Percentiles rank a stretch among this genome's conserved stretches.
Conservation (phyloP, 1,140 invertebrate genomes). For the Lethrus apterus region DNA sequence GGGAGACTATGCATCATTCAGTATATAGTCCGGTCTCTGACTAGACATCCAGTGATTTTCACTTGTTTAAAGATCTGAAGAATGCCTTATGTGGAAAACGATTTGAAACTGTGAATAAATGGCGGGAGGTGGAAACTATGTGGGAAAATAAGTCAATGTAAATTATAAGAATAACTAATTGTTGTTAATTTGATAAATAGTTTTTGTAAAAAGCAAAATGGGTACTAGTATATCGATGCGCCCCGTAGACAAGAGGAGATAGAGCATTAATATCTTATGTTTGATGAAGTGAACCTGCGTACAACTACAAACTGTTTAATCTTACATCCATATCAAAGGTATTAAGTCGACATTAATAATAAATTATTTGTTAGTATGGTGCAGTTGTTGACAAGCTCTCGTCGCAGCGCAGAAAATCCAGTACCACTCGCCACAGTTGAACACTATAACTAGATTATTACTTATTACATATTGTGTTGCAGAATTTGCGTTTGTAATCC, state of each 20-base stretch:
- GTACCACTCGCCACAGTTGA: neutral
- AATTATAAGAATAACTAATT: constrained; percentile 3
- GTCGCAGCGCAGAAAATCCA: constrained; percentile 1
- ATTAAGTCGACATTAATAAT: constrained; percentile 5
- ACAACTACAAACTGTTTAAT: constrained; percentile 12
- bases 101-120: no score
- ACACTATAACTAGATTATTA: neutral
- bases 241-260: no score
- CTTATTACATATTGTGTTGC: neutral
- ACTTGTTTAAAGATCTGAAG: no score
- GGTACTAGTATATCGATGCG: no score
- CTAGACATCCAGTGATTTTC: no score
- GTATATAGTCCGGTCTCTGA: no score
- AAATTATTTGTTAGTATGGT: constrained; percentile 8
- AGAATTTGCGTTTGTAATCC: neutral
- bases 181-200: no score
- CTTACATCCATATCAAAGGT: constrained; percentile 5
- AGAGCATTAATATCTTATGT: no score
- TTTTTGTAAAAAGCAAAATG: no score
- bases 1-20: no score
- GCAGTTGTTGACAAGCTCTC: constrained; percentile 9
- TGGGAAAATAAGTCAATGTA: constrained; percentile 5
- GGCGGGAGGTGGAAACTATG: neutral
- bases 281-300: no score
- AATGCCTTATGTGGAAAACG: no score